A percentile compares a stretch with the other conserved stretches of the same genome.
These are phyloP conservation scores for Epicauta chinensis DNA, from an alignment of 1,140 invertebrate genomes.

Conservation along the genomic window DNA sequence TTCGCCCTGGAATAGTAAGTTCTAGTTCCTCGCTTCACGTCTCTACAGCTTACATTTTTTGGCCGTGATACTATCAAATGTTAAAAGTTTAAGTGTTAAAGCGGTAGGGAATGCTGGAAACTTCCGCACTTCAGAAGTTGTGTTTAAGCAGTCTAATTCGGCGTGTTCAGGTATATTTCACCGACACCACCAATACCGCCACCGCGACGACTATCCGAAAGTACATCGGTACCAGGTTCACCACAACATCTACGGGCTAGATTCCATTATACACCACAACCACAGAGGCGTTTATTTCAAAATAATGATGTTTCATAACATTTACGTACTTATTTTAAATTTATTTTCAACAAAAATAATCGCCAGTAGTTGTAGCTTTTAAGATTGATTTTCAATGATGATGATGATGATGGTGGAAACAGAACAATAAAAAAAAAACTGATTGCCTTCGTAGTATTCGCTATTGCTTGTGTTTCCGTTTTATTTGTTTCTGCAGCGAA, in stretches of 20 bases:
- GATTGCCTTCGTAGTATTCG: conserved; percentile 13
- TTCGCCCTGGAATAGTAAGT: no score
- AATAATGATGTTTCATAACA: conserved; percentile 38
- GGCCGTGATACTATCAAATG: no score
- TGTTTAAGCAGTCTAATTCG: no score
- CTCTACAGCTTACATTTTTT: no score
- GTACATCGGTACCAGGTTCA: conserved; percentile 60
- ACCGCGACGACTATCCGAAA: conserved; percentile 59
- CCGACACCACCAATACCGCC: conserved; percentile 64
- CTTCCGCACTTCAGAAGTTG: conserved; percentile 4
- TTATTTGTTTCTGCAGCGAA: neutral
- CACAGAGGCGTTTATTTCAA: conserved; percentile 53
- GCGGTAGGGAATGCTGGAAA: no score
- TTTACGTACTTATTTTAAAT: neutral
- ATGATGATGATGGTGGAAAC: neutral
- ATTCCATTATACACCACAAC: conserved; percentile 66
- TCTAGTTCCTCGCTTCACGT: no score
- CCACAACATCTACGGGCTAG: conserved; percentile 59
- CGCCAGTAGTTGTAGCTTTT: conserved; percentile 2
- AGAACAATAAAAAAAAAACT: neutral
- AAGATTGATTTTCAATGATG: neutral
- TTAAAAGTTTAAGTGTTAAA: no score
- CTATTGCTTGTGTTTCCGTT: neutral
- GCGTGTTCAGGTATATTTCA: conserved; percentile 59
- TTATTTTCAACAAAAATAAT: conserved; percentile 5